These are phyloP conservation scores for Timema podura DNA, from an alignment of 2,888 invertebrate species.

Conservation along the genomic window DNA sequence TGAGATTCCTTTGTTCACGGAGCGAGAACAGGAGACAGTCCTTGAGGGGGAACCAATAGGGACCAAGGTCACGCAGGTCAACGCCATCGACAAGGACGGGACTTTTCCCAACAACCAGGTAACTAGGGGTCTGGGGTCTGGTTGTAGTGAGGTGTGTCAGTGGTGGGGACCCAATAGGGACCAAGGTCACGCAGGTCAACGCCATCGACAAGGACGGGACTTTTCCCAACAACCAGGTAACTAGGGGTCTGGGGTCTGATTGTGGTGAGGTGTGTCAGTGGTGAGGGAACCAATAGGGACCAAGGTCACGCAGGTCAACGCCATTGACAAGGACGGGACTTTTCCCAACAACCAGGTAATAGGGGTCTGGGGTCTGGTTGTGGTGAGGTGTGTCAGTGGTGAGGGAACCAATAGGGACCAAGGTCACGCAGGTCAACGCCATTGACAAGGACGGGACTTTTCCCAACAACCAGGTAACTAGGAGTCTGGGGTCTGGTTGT, in stretches of 20 bases:
- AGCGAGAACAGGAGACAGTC: slow-evolving; percentile 92
- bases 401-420: slow-evolving; percentile 92
- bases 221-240: slow-evolving; percentile 90
- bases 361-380: too few relatives aligned
- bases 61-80: slow-evolving; percentile 92
- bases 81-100: slow-evolving; percentile 94
- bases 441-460: slow-evolving; percentile 94
- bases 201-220: slow-evolving; percentile 96
- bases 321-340: slow-evolving; percentile 93
- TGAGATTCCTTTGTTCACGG: slow-evolving; percentile 93
- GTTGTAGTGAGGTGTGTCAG: too few relatives aligned
- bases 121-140: too few relatives aligned
- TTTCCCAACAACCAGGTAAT: slow-evolving; percentile 92
- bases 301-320: slow-evolving; percentile 93
- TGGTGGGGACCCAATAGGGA: slow-evolving; percentile 92
- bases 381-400: too few relatives aligned
- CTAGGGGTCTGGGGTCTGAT: too few relatives aligned
- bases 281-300: slow-evolving; percentile 94
- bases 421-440: slow-evolving; percentile 93
- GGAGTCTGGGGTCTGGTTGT: too few relatives aligned
- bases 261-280: too few relatives aligned
- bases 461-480: slow-evolving; percentile 92
- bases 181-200: slow-evolving; percentile 93
- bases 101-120: slow-evolving; percentile 94
- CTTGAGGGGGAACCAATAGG: slow-evolving; percentile 92